Evolutionary conservation across 2,797 vertebrate species (phyloP), one percentile per base, ranked within the genome.

Genomic region (Bovichtus diacanthus): DNA sequence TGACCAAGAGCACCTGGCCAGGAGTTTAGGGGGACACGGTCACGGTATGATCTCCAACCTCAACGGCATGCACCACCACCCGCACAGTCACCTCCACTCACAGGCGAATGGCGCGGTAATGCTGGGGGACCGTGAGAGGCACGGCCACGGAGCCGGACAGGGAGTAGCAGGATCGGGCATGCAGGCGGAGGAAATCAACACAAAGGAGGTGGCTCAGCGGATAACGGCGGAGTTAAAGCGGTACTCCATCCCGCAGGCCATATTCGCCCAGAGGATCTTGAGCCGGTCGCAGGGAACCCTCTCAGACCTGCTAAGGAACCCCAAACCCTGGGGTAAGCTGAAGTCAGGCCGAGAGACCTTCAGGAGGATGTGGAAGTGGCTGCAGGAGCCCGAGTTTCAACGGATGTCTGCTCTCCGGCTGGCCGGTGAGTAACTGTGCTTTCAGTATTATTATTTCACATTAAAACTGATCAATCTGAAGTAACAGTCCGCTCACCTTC

Each of bases 311-410:
- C 96, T 99, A 82, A 93, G 98, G 73, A 99, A 99, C 94, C 98
- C 98, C 86, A 99, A 99, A 90, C 98, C 98, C 55, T 99, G 98
- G 98, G 98, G 98, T 96, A 99, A 99, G 90, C 97, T 99, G 87
- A 99, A 99, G 93, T 99, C 98, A 0, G 98, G 98, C 70, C 95
- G 98, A 23, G 98, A 99, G 95, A 99, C 98, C 74, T 99, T 99
- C 94, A 94, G 98, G 76, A 96, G 98, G 91, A 99, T 99, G 98
- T 99, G 98, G 98, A 99, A 99, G 92, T 99, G 98, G 98, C 95
- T 99, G 74, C 98, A 99, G 89, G 98, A 98, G 90, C 98, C 98
- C 0, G 98, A 99, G 91, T 99, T 99, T 85, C 98, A 99, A 89
- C 94, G 98, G 80, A 99, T 99, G 97, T 98, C 98, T 34, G 98